These are phyloP conservation scores for Hyppa rectilinea DNA, from an alignment of 2,888 invertebrate species.

Conservation along the genomic window DNA sequence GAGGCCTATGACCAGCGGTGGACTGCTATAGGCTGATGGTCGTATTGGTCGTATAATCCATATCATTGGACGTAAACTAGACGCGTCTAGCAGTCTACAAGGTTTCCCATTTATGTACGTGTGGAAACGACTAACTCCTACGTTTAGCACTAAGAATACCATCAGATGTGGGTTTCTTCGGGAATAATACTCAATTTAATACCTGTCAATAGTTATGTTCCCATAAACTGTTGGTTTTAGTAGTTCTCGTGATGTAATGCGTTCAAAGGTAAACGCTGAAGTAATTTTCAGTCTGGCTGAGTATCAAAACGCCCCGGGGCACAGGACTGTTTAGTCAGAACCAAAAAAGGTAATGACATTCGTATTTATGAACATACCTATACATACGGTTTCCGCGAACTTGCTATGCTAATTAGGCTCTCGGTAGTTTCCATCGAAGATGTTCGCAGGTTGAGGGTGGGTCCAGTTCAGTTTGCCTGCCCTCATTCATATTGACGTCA, in stretches of 20 bases:
- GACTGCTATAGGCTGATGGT: too few species aligned
- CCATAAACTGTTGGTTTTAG: conserved; percentile 38
- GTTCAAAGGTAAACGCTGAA: background rate
- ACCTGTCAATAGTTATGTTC: conserved; percentile 18
- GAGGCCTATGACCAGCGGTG: too few species aligned
- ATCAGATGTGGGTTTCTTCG: conserved; percentile 18
- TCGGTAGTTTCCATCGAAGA: conserved; percentile 13
- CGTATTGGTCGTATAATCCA: too few species aligned
- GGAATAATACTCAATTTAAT: background rate
- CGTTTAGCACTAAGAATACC: conserved; percentile 10
- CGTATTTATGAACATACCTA: background rate
- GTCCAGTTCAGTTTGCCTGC: conserved; percentile 32
- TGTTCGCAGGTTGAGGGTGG: conserved; percentile 30
- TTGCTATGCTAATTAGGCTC: background rate
- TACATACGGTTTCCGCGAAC: background rate
- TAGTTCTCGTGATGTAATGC: background rate
- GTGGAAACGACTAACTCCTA: conserved; percentile 1
- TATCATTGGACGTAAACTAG: background rate
- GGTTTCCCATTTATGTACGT: too few species aligned
- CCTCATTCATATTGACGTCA: conserved; percentile 55
- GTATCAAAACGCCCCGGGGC: conserved; percentile 36
- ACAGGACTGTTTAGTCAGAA: background rate
- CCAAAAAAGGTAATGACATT: background rate
- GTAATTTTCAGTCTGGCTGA: conserved; percentile 1
- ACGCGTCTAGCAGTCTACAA: background rate